Conservation (phyloP, 2,797 vertebrate species). For the Ataeniobius toweri region DNA sequence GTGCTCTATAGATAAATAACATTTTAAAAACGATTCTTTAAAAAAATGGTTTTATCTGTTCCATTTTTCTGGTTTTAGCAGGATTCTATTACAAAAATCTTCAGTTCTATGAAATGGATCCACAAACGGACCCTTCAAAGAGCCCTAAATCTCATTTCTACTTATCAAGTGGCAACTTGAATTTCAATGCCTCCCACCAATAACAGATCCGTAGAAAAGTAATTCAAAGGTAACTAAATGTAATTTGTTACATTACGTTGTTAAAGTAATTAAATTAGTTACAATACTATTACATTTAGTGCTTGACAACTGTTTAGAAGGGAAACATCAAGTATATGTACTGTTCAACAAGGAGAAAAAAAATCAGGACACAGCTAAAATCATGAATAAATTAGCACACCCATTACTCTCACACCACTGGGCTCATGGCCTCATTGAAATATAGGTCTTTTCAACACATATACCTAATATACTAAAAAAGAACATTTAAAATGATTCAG, state of each 20-base stretch:
- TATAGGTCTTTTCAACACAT: constrained; percentile 86
- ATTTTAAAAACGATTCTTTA: too few relatives aligned
- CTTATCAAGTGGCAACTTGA: not conserved
- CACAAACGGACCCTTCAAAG: too few relatives aligned
- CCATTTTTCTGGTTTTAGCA: too few relatives aligned
- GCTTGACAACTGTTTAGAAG: constrained; percentile 22
- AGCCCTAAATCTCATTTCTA: not conserved
- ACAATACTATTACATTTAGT: not conserved
- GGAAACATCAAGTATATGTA: constrained; percentile 21
- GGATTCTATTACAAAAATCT: too few relatives aligned
- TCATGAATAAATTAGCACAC: constrained; percentile 78
- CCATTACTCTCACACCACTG: constrained; percentile 76
- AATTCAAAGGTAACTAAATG: not conserved
- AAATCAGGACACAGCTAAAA: constrained; percentile 67
- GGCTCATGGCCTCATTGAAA: constrained; percentile 76
- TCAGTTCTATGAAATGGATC: too few relatives aligned
- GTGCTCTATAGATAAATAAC: too few relatives aligned
- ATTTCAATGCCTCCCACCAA: not conserved
- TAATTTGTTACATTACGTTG: not conserved
- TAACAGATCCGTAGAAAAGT: not conserved
- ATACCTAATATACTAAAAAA: constrained; percentile 89
- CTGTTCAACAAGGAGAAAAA: constrained; percentile 55
- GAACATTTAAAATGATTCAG: constrained; percentile 90
- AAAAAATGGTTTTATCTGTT: too few relatives aligned
- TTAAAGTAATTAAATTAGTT: not conserved